Evolutionary conservation across 2,888 invertebrate species (phyloP), one percentile per base, ranked within the genome.

Genomic region (Rambutsinella grinnellia): DNA sequence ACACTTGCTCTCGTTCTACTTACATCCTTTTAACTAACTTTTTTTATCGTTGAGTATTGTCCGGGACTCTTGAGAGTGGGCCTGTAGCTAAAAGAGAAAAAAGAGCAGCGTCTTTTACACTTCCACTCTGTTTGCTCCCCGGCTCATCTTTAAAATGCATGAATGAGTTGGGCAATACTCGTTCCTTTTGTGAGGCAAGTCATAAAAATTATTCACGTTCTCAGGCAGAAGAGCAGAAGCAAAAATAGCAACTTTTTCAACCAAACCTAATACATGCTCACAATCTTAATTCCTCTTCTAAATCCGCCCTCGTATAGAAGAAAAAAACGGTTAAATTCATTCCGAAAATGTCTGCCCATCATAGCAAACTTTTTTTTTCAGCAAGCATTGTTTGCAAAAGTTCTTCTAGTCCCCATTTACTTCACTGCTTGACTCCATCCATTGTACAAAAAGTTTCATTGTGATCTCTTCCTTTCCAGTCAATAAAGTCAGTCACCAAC

Each of bases 391-490:
- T 27, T 54, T 62, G 24, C 53, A 62, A 56, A 70, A 69, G 51
- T 60, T 65, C 36, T 56, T 51, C 51, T 26, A 69, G 54, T 61
- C 53, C 54, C 53, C 62, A 62, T 70, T 70, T 36, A 54, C 54
- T 51, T 70, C 70, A 36, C 70, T 70, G 70, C 70, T 70, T 70
- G 70, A 62, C 62, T 70, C 46, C n/a, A n/a, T n/a, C 68, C 28
- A 68, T 70, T 70, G 47, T 61, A 46, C 23, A 57, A 70, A 21
- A 70, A 61, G 21, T 53, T 8, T 51, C 49, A 57, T 57, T 63
- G 58, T 57, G 23, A 36, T 57, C 26, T 62, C 49, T 19, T 57
- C 61, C 65, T 71, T 53, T 72, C 65, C 72, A 72, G 65, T 72
- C 72, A 65, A 72, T 72, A 72, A 72, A 72, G 63, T 71, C 27